Evolutionary conservation across 1,140 invertebrate genomes (phyloP).

Genomic region (Ctenoplectra terminalis): DNA sequence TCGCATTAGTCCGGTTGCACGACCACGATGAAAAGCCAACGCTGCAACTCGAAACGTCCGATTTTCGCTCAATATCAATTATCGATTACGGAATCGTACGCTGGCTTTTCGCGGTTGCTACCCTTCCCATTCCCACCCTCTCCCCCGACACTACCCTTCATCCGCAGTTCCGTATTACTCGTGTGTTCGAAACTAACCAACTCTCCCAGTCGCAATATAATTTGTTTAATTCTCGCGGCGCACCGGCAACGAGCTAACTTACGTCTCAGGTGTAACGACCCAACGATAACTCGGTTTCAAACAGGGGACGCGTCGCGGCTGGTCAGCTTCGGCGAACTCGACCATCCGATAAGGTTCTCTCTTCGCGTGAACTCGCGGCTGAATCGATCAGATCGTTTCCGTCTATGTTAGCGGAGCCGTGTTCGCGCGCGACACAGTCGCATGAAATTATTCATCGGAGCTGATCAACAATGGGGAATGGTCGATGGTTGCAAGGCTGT

Average conservation of each 20-base stretch:
- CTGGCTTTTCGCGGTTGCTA: background rate
- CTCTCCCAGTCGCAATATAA: constrained; percentile 51
- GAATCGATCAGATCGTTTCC: constrained; percentile 32
- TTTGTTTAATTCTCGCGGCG: constrained; percentile 64
- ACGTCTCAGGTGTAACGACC: constrained; percentile 65
- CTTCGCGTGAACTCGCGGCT: constrained; percentile 1
- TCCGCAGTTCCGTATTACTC: background rate
- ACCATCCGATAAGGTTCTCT: constrained; percentile 54
- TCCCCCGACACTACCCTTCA: background rate
- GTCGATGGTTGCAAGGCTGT: background rate
- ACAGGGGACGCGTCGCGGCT: constrained; percentile 46
- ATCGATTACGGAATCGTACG: constrained; percentile 38
- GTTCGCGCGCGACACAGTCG: constrained; percentile 35
- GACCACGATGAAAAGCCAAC: background rate
- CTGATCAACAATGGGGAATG: constrained; percentile 57
- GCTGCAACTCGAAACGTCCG: constrained; percentile 11
- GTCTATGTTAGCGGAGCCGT: background rate
- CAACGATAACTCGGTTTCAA: constrained; percentile 67
- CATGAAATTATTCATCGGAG: constrained; percentile 63
- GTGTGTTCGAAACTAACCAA: constrained; percentile 28
- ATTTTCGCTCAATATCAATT: constrained; percentile 18
- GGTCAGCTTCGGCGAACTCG: constrained; percentile 50
- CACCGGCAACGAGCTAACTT: constrained; percentile 62
- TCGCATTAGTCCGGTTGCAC: background rate
- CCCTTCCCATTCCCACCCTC: background rate